Conservation (phyloP, 2,888 invertebrate genomes). For the Thereva nobilitata region DNA sequence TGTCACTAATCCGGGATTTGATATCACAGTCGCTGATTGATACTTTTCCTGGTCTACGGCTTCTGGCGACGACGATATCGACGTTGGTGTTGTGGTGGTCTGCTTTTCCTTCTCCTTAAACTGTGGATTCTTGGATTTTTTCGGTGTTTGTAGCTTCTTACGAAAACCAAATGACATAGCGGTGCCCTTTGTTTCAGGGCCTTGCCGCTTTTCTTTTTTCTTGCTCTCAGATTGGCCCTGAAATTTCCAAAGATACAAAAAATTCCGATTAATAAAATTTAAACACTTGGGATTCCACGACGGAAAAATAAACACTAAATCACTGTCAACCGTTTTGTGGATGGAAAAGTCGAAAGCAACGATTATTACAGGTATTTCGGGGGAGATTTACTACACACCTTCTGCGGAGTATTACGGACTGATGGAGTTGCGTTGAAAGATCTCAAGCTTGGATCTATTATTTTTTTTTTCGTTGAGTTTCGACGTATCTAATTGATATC, state of each 20-base stretch:
- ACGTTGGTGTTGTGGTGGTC: constrained; percentile 13
- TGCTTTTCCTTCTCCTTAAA: constrained; percentile 37
- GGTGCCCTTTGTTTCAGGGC: constrained; percentile 64
- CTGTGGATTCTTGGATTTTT: constrained; percentile 53
- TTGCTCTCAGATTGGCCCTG: constrained; percentile 59
- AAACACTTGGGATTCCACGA: too few species aligned
- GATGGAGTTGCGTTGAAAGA: too few species aligned
- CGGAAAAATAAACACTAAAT: too few species aligned
- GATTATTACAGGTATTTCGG: too few species aligned
- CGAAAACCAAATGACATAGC: constrained; percentile 86
- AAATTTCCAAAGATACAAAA: not conserved
- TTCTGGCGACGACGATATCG: not conserved
- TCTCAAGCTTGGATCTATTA: too few species aligned
- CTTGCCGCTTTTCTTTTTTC: constrained; percentile 38
- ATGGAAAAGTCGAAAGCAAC: too few species aligned
- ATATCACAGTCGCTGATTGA: constrained; percentile 45
- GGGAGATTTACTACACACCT: too few species aligned
- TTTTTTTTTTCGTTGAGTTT: too few species aligned
- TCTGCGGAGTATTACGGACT: too few species aligned
- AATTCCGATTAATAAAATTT: too few species aligned
- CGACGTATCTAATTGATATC: constrained; percentile 1
- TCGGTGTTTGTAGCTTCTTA: constrained; percentile 63
- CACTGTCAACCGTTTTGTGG: too few species aligned
- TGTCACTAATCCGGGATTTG: constrained; percentile 44
- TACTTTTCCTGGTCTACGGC: constrained; percentile 20